Evolutionary conservation across 2,113 vertebrate species (phyloP).

Genomic region (Leucopsar rothschildi): DNA sequence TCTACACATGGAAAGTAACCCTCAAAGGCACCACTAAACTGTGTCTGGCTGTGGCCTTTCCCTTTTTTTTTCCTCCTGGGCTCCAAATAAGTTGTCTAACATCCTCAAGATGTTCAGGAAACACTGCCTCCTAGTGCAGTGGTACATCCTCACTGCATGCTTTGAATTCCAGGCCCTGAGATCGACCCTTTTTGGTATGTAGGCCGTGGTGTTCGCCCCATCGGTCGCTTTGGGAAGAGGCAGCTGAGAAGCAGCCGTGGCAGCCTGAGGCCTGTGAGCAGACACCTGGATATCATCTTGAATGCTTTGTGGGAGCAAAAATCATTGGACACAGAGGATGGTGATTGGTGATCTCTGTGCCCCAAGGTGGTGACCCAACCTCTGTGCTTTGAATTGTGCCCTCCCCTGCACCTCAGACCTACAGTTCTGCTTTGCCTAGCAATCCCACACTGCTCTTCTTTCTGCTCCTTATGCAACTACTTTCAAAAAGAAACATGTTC

Average conservation of each 20-base stretch:
- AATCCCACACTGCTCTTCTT: not conserved
- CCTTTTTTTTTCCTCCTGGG: not conserved
- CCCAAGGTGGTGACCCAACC: not conserved
- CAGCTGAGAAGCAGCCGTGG: slow-evolving; percentile 61
- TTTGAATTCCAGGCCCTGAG: slow-evolving; percentile 81
- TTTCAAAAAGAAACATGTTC: not conserved
- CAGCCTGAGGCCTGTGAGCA: slow-evolving; percentile 62
- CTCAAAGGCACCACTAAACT: not conserved
- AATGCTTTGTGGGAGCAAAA: slow-evolving; percentile 74
- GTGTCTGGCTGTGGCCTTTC: not conserved
- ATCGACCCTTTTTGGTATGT: slow-evolving; percentile 91
- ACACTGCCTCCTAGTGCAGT: not conserved
- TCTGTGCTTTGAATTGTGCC: not conserved
- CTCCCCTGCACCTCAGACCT: not conserved
- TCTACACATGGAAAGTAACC: not conserved
- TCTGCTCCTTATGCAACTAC: not conserved
- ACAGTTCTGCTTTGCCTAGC: not conserved
- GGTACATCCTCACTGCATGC: not conserved
- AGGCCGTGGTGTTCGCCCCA: slow-evolving; percentile 86
- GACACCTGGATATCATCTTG: slow-evolving; percentile 71
- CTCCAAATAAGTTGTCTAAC: not conserved
- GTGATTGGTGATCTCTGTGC: slow-evolving; percentile 59
- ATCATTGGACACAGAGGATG: slow-evolving; percentile 39
- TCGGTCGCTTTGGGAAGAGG: slow-evolving; percentile 88
- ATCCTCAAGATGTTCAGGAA: not conserved